Evolutionary conservation across 2,113 vertebrate genomes (phyloP).

Genomic region (Athene noctua): DNA sequence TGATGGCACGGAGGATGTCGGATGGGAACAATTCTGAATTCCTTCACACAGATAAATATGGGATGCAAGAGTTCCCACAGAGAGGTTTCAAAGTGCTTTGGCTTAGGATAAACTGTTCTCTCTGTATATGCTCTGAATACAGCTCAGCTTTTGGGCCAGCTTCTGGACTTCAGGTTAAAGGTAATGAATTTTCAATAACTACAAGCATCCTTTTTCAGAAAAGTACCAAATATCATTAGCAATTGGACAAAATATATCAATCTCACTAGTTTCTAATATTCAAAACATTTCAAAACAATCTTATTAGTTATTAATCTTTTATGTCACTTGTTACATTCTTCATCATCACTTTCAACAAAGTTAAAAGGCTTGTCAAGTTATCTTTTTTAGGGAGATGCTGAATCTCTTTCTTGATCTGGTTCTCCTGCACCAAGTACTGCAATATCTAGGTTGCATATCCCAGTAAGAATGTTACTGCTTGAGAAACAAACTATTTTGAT

Average conservation of each 20-base stretch:
- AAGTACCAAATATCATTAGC: background rate
- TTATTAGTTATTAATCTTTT: background rate
- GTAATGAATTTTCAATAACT: background rate
- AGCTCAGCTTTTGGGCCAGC: background rate
- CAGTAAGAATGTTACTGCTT: background rate
- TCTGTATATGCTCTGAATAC: background rate
- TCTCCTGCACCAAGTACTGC: background rate
- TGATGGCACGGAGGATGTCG: fast-evolving
- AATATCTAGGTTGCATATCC: background rate
- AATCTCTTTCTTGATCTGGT: background rate
- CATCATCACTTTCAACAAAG: background rate
- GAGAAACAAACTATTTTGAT: background rate
- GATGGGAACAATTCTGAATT: background rate
- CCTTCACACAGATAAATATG: background rate
- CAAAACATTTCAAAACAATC: background rate
- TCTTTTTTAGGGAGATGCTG: background rate
- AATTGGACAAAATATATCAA: background rate
- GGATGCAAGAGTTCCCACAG: background rate
- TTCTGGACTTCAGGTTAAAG: background rate
- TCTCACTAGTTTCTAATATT: background rate
- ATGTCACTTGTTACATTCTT: background rate
- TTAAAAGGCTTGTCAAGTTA: background rate
- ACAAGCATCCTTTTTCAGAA: background rate
- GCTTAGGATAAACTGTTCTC: background rate
- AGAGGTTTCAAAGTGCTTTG: background rate